A percentile compares a stretch with the other conserved stretches of the same genome.
Evolutionary conservation across 2,888 invertebrate genomes (phyloP).

Genomic region (Uloborus plumipes): DNA sequence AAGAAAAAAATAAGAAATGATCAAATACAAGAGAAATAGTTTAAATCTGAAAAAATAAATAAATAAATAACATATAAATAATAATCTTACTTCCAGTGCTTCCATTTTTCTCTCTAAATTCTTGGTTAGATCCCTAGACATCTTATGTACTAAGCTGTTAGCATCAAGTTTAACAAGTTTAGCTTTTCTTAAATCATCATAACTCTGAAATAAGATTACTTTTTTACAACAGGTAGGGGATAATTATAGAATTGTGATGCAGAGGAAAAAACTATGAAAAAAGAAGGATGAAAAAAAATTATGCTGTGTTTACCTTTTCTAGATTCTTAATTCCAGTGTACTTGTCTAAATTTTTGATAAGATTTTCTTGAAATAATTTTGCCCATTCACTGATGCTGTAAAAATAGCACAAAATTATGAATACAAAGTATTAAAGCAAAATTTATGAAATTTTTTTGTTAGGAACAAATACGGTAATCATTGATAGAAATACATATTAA

Average conservation of each 20-base stretch:
- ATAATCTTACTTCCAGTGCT: conserved; percentile 64
- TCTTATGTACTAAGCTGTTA: conserved; percentile 58
- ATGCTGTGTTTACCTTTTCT: conserved; percentile 37
- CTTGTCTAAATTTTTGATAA: conserved; percentile 48
- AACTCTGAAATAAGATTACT: conserved; percentile 18
- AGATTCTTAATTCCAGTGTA: conserved; percentile 60
- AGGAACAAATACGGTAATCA: no score
- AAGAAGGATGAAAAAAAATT: neutral
- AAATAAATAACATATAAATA: no score
- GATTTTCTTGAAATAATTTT: conserved; percentile 31
- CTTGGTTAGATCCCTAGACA: conserved; percentile 57
- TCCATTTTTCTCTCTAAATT: conserved; percentile 63
- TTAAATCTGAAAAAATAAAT: neutral
- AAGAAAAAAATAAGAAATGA: neutral
- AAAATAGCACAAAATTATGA: neutral
- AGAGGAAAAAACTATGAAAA: neutral
- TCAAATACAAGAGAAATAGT: neutral
- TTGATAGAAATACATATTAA: no score
- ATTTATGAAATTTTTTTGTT: no score
- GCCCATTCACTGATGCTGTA: conserved; percentile 56
- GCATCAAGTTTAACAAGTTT: conserved; percentile 61
- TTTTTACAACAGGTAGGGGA: no score
- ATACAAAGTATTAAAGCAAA: neutral
- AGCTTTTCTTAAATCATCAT: conserved; percentile 58
- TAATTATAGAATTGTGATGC: no score